These are phyloP conservation scores for Tipula vernalis DNA, from an alignment of 2,888 invertebrate species.

Conservation along the genomic window DNA sequence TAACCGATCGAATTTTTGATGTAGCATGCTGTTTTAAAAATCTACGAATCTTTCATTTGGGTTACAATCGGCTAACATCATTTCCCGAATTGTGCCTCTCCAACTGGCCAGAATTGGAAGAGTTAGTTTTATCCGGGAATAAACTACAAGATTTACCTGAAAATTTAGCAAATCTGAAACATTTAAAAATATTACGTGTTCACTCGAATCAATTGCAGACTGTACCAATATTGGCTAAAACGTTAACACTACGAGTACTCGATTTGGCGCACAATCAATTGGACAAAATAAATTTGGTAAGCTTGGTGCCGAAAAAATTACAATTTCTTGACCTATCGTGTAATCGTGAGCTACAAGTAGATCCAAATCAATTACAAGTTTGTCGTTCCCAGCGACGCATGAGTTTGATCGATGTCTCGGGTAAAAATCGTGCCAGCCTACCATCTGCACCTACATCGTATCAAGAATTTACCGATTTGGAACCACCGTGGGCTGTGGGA, in stretches of 20 bases:
- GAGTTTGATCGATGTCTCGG: slow-evolving; percentile 74
- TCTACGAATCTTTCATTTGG: slow-evolving; percentile 58
- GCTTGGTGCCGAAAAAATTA: slow-evolving; percentile 65
- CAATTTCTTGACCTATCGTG: slow-evolving; percentile 78
- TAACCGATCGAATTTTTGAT: slow-evolving; percentile 56
- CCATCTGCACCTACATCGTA: slow-evolving; percentile 41
- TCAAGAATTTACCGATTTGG: slow-evolving; percentile 45
- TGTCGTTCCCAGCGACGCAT: slow-evolving; percentile 68
- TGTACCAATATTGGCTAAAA: slow-evolving; percentile 64
- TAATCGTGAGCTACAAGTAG: slow-evolving; percentile 68
- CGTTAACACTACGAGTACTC: slow-evolving; percentile 59
- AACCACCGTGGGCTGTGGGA: slow-evolving; percentile 65
- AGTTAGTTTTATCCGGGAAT: slow-evolving; percentile 71
- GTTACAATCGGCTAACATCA: slow-evolving; percentile 62
- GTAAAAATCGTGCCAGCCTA: slow-evolving; percentile 55
- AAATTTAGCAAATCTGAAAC: slow-evolving; percentile 55
- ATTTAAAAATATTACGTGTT: slow-evolving; percentile 60
- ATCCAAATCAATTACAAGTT: slow-evolving; percentile 66
- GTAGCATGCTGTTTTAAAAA: slow-evolving; percentile 51
- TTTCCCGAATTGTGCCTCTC: slow-evolving; percentile 61
- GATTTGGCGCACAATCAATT: slow-evolving; percentile 79
- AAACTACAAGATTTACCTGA: slow-evolving; percentile 62
- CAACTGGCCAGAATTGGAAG: slow-evolving; percentile 69
- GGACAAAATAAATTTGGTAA: slow-evolving; percentile 62
- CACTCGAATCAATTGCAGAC: slow-evolving; percentile 69